Base-by-base conservation (phyloP, 2,888 invertebrate genomes). In the Bombylius discolor region DNA sequence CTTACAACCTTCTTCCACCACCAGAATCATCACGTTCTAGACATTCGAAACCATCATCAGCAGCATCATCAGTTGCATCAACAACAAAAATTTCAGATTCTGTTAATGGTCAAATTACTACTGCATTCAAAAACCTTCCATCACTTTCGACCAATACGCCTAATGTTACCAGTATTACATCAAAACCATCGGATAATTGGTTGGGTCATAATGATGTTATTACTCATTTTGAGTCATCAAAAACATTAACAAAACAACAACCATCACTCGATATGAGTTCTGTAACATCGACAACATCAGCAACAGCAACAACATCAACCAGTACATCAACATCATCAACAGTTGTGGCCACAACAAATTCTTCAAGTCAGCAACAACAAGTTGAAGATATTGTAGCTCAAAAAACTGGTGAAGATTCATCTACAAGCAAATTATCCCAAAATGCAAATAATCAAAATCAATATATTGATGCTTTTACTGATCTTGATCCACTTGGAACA, bases 401-500 rank as follows among this genome's bases (percentile, higher is more conserved):
- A 52, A 57, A 55, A 53, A 58, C 55, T 51, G 56, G 50, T 56
- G 57, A 54, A 42, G 57, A 53, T 45, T 45, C 51, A 51, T 46
- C 50, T 34, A 23, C 50, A 49, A 23, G 23, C 23, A 50, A 55
- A 51, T 45, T 50, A 50, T 51, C 36, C 39, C 32, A 50, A 55
- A 50, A 46, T 31, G 23, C 47, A 32, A 32, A 50, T 47, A 36
- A 46, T 31, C 33, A 50, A 55, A 55, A 50, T 55, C 73, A 68
- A 69, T 76, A 72, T 83, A 63, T 85, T 78, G 91, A 91, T 78
- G 89, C 93, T 66, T 94, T 94, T 79, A 91, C 90, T 63, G 93
- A 94, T 73, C 79, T 94, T 75, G 93, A 94, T 80, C 94, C 94
- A 59, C 79, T 93, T 71, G 93, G 93, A 70, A 92, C 90, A 65